These are phyloP conservation scores for Phyllostomus discolor DNA, from an alignment of 2,113 vertebrate genomes.

Conservation along the genomic window DNA sequence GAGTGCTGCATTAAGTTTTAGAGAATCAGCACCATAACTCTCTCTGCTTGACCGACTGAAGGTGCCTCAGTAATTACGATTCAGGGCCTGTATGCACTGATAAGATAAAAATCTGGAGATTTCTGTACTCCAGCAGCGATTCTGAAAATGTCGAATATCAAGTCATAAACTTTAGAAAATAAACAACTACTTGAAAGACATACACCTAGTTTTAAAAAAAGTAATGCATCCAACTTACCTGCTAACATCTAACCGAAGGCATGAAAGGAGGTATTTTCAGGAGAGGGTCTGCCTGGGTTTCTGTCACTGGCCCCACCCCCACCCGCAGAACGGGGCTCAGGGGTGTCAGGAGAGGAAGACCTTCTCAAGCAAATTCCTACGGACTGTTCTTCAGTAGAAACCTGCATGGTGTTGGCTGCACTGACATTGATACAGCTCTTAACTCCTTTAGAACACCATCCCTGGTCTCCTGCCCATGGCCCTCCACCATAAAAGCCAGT, in stretches of 20 bases:
- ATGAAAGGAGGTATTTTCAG: background rate
- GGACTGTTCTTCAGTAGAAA: background rate
- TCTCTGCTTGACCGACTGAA: background rate
- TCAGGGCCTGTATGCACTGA: background rate
- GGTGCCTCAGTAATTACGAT: background rate
- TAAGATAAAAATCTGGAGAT: background rate
- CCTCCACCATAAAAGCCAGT: background rate
- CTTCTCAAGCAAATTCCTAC: background rate
- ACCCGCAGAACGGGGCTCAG: background rate
- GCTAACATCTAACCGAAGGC: conserved; percentile 13
- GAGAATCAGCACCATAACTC: background rate
- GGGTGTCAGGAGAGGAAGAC: background rate
- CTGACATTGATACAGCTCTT: rapidly evolving
- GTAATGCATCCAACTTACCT: background rate
- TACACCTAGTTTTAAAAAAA: background rate
- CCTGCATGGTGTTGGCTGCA: background rate
- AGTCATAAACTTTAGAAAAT: background rate
- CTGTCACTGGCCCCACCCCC: background rate
- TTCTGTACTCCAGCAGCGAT: background rate
- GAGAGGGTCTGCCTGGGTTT: background rate
- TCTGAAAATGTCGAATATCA: background rate
- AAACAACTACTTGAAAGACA: background rate
- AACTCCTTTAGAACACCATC: background rate
- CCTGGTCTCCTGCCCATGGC: background rate
- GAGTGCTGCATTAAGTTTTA: rapidly evolving